Evolutionary conservation across 2,113 vertebrate genomes (phyloP).

Genomic region (Triplophysa dalaica): DNA sequence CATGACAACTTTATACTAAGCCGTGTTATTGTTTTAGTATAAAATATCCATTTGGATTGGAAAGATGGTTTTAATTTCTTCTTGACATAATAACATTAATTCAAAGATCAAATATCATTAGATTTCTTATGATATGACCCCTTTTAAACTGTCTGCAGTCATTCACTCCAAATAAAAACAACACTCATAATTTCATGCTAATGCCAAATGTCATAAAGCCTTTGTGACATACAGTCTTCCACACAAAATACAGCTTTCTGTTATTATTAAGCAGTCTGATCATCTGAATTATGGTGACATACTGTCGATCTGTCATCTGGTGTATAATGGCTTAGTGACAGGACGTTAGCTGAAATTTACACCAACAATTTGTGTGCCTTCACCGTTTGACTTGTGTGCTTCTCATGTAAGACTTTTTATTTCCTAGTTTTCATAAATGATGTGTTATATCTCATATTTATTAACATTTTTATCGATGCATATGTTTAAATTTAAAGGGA

Average conservation of each 20-base stretch:
- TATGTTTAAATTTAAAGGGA: not conserved
- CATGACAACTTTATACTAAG: too few species aligned
- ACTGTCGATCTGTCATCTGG: constrained; percentile 12
- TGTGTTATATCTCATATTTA: not conserved
- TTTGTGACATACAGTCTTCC: not conserved
- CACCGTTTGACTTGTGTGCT: constrained; percentile 33
- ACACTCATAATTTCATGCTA: constrained; percentile 31
- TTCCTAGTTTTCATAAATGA: constrained; percentile 29
- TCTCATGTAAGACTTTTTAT: constrained; percentile 40
- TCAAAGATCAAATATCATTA: not conserved
- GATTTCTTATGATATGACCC: constrained; percentile 41
- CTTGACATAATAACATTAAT: too few species aligned
- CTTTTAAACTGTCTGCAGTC: constrained; percentile 73
- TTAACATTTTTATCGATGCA: not conserved
- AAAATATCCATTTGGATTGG: too few species aligned
- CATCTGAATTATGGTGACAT: not conserved
- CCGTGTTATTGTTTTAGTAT: too few species aligned
- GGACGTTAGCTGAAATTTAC: constrained; percentile 46
- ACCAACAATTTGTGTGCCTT: constrained; percentile 18
- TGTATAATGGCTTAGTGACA: constrained; percentile 47
- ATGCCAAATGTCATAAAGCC: constrained; percentile 39
- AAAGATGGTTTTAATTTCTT: too few species aligned
- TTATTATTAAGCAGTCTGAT: not conserved
- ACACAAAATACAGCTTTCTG: not conserved
- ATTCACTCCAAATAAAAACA: constrained; percentile 61